phyloP scores from a whole-genome alignment of 1,140 invertebrate genomes.

The Pseudobourletiella spinata region DNA sequence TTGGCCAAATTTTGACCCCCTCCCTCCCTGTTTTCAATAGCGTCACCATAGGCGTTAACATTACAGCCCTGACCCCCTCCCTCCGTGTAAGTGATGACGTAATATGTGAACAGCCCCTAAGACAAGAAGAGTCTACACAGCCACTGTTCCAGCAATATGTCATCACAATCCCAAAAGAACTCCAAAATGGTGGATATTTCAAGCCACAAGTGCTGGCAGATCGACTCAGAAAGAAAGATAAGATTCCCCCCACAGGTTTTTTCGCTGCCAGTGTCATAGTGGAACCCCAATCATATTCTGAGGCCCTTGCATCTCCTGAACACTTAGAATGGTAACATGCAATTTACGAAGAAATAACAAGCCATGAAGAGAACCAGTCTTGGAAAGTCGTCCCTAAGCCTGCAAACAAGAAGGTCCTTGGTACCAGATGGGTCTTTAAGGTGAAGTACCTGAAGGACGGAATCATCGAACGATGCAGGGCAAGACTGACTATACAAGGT shows the following conservation, averaged over 20 bases:
- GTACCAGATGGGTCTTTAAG: slow-evolving; percentile 41
- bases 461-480: slow-evolving; percentile 35
- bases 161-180: not conserved
- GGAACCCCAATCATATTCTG: slow-evolving; percentile 33
- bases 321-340: slow-evolving; percentile 39
- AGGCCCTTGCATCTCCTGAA: slow-evolving; percentile 38
- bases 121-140: not conserved
- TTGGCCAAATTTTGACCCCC: too few species aligned
- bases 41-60: too few species aligned
- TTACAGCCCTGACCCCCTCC: too few species aligned
- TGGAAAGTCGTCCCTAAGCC: slow-evolving; percentile 38
- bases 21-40: too few species aligned
- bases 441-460: slow-evolving; percentile 37
- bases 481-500: slow-evolving; percentile 38
- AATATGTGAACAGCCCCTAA: too few species aligned
- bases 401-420: slow-evolving; percentile 31
- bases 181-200: not conserved
- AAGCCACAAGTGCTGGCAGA: too few species aligned
- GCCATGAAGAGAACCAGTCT: slow-evolving; percentile 39
- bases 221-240: not conserved
- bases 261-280: not conserved
- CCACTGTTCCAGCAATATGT: not conserved
- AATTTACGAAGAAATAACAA: slow-evolving; percentile 40
- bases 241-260: not conserved
- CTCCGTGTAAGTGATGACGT: too few species aligned